These are phyloP conservation scores for Hucho hucho DNA, from an alignment of 2,113 vertebrate species.

Conservation along the genomic window DNA sequence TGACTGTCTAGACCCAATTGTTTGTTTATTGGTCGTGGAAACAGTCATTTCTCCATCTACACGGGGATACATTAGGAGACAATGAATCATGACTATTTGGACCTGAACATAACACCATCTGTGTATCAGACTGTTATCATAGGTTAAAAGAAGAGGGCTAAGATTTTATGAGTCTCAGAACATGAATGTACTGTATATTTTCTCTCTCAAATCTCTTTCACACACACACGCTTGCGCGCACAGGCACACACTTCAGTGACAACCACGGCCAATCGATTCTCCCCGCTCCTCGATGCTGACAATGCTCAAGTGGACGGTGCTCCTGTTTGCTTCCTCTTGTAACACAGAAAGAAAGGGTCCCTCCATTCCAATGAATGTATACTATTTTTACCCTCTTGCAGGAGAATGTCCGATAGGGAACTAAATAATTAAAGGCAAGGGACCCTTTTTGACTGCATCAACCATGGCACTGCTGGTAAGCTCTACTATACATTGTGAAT, in stretches of 20 bases:
- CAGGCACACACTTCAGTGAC: slow-evolving; percentile 41
- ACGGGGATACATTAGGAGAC: slow-evolving; percentile 19
- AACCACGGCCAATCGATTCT: slow-evolving; percentile 58
- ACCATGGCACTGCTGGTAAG: slow-evolving; percentile 85
- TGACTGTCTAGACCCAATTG: slow-evolving; percentile 14
- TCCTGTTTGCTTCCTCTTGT: slow-evolving; percentile 63
- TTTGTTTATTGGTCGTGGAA: not conserved
- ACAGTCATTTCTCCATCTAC: slow-evolving; percentile 45
- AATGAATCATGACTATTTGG: slow-evolving; percentile 49
- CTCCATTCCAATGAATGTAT: slow-evolving; percentile 79
- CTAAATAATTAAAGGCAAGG: slow-evolving; percentile 86
- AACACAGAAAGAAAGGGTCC: slow-evolving; percentile 80
- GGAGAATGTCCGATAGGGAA: slow-evolving; percentile 85
- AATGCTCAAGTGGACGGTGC: slow-evolving; percentile 74
- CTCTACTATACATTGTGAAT: slow-evolving; percentile 80
- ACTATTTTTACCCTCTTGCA: slow-evolving; percentile 78
- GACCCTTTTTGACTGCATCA: slow-evolving; percentile 84
- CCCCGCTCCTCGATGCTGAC: slow-evolving; percentile 65
- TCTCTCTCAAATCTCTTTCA: not conserved
- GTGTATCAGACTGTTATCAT: too few species aligned
- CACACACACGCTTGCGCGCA: slow-evolving; percentile 16
- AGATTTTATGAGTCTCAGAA: slow-evolving; percentile 46
- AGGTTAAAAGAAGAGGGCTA: slow-evolving; percentile 55
- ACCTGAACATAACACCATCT: slow-evolving; percentile 44
- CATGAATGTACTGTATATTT: slow-evolving; percentile 37